These are phyloP conservation scores for Anser brachyrhynchus DNA, from an alignment of 2,113 vertebrate genomes.

Conservation along the genomic window DNA sequence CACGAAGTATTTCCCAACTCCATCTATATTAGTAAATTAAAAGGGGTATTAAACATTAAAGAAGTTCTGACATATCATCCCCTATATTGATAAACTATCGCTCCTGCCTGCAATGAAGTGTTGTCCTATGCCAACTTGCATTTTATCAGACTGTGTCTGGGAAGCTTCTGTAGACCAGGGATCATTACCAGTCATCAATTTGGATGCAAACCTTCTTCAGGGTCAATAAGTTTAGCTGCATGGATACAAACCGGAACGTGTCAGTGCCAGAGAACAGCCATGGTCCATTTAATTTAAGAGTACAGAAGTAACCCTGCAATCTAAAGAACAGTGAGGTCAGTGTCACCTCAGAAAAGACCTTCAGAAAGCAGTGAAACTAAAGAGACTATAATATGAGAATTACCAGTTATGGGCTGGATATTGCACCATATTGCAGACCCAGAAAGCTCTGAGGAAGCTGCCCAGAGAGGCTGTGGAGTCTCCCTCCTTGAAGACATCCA, in stretches of 20 bases:
- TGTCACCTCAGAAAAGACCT: neutral
- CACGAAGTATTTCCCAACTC: neutral
- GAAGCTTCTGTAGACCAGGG: neutral
- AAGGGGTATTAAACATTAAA: no score
- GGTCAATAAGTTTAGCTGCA: neutral
- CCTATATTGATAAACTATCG: neutral
- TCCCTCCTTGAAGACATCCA: neutral
- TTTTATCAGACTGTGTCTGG: neutral
- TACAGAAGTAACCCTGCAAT: neutral
- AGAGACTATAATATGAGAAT: neutral
- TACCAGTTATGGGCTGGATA: neutral
- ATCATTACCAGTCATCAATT: neutral
- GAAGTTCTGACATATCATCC: neutral
- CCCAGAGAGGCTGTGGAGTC: neutral
- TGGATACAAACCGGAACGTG: neutral
- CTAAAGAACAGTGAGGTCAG: neutral
- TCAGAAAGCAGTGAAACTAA: neutral
- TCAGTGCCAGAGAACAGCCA: neutral
- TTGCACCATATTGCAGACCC: neutral
- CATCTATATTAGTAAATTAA: neutral
- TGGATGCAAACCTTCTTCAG: neutral
- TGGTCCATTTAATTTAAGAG: neutral
- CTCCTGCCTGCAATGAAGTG: neutral
- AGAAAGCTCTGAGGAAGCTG: neutral
- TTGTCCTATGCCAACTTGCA: neutral